phyloP scores from a whole-genome alignment of 2,797 vertebrate species.

The Knipowitschia caucasica region DNA sequence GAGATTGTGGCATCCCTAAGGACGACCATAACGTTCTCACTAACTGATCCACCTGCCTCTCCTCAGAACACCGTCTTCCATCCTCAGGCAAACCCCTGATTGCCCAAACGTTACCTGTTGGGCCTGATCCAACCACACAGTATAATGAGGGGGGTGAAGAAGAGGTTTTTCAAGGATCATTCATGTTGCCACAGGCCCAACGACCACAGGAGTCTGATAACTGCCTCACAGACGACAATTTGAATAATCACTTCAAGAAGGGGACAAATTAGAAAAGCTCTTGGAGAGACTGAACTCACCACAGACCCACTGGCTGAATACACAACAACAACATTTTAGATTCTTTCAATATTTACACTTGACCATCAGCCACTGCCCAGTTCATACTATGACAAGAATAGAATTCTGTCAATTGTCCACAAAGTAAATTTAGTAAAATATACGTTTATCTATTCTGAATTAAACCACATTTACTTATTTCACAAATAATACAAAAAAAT shows the following conservation, averaged over 20 bases:
- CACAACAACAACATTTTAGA: slow-evolving; percentile 66
- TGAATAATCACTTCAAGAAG: slow-evolving; percentile 82
- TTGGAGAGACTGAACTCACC: slow-evolving; percentile 66
- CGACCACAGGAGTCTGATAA: slow-evolving; percentile 77
- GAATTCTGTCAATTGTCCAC: neutral
- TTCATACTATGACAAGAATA: slow-evolving; percentile 15
- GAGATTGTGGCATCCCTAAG: too few species aligned
- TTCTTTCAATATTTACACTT: slow-evolving; percentile 43
- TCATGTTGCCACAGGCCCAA: slow-evolving; percentile 70
- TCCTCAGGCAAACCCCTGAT: slow-evolving; percentile 52
- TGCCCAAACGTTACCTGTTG: slow-evolving; percentile 67
- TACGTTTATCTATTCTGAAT: too few species aligned
- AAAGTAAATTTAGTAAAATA: too few species aligned
- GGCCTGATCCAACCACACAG: slow-evolving; percentile 59
- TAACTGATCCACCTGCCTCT: slow-evolving; percentile 38
- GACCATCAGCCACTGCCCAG: slow-evolving; percentile 43
- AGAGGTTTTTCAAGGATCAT: slow-evolving; percentile 46
- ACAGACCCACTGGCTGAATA: slow-evolving; percentile 66
- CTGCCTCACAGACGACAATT: slow-evolving; percentile 75
- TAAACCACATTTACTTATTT: too few species aligned
- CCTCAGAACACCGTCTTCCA: slow-evolving; percentile 45
- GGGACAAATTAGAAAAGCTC: slow-evolving; percentile 76
- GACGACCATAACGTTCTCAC: too few species aligned
- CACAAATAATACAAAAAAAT: too few species aligned
- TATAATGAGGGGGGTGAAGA: slow-evolving; percentile 21